phyloP scores from a whole-genome alignment of 1,140 invertebrate species.

The Aphelinus atriplicis region DNA sequence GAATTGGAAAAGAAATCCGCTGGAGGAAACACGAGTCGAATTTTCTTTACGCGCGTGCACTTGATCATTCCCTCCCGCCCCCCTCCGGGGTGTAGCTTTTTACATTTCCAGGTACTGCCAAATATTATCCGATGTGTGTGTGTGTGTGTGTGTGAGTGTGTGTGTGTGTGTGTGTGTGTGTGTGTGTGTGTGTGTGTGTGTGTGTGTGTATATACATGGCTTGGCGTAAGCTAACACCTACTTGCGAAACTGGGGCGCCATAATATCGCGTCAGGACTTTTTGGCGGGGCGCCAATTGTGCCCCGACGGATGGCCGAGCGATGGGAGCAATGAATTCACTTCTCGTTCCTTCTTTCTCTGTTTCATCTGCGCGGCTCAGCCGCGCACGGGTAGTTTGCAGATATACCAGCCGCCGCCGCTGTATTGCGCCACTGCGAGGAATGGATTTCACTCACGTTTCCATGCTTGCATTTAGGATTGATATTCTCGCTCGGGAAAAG shows the following conservation, averaged over 20 bases:
- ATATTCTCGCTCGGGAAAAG: not conserved
- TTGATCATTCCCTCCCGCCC: not conserved
- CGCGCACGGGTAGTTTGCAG: not conserved
- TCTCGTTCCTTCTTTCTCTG: not conserved
- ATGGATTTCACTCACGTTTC: conserved; percentile 25
- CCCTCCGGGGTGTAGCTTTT: not conserved
- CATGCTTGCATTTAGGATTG: conserved; percentile 13
- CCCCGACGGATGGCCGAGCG: not conserved
- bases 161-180: not conserved
- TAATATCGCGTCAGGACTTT: conserved; percentile 42
- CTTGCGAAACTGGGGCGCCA: conserved; percentile 48
- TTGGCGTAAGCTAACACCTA: conserved; percentile 46
- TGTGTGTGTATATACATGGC: not conserved
- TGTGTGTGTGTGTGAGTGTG: too few species aligned
- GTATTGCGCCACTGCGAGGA: not conserved
- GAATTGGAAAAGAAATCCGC: too few species aligned
- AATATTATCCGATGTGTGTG: not conserved
- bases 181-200: not conserved
- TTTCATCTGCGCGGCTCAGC: not conserved
- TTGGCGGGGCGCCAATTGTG: conserved; percentile 47
- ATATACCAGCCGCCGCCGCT: not conserved
- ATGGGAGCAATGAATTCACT: conserved; percentile 20
- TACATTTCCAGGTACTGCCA: not conserved
- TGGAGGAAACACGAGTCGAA: too few species aligned
- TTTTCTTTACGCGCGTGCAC: too few species aligned